These are phyloP conservation scores for Rhingia campestris DNA, from an alignment of 2,888 invertebrate species.

Conservation along the genomic window DNA sequence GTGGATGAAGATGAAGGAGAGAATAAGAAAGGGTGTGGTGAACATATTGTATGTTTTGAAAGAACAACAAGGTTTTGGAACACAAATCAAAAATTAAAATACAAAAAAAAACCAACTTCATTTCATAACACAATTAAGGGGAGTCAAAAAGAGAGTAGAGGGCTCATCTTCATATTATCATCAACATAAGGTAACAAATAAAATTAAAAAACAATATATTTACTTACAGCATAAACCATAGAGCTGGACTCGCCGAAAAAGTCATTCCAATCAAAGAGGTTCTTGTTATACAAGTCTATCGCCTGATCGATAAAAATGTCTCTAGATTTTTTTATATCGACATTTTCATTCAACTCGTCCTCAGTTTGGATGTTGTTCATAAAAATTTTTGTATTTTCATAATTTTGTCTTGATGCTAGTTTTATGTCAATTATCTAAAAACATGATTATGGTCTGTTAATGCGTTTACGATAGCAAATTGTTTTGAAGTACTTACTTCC, in stretches of 20 bases:
- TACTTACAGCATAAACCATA: constrained; percentile 75
- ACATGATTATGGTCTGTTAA: background rate
- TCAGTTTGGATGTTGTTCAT: background rate
- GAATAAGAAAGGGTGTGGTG: too few species aligned
- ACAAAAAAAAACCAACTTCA: too few species aligned
- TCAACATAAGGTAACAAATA: too few species aligned
- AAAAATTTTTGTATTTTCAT: background rate
- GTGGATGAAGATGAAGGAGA: too few species aligned
- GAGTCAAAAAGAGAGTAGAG: too few species aligned
- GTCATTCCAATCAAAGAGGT: constrained; percentile 71
- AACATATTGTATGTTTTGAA: too few species aligned
- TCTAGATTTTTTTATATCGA: constrained; percentile 66
- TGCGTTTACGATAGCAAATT: background rate
- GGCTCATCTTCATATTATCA: too few species aligned
- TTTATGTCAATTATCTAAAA: constrained; percentile 48
- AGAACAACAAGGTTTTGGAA: too few species aligned
- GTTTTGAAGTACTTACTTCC: constrained; percentile 8
- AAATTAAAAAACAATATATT: background rate
- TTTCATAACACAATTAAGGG: too few species aligned
- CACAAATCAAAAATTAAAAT: too few species aligned
- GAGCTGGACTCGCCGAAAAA: constrained; percentile 75
- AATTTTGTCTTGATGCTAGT: background rate
- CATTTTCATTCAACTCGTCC: background rate
- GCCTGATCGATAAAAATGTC: constrained; percentile 76
- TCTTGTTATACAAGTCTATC: constrained; percentile 69